These are phyloP conservation scores for Stegophylla sp. DNA, from an alignment of 2,888 invertebrate genomes.

Conservation along the genomic window DNA sequence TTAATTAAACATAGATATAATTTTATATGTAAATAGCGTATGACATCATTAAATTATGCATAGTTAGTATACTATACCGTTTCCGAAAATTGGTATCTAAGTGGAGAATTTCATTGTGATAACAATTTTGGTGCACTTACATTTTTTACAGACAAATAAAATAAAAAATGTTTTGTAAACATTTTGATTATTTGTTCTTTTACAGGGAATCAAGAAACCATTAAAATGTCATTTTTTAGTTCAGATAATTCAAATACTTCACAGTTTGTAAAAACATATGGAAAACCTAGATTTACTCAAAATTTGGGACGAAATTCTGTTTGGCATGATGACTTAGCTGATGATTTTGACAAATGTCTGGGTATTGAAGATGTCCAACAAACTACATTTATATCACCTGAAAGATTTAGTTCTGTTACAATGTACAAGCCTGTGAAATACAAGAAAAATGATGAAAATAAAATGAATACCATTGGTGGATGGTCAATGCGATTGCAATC, in stretches of 20 bases:
- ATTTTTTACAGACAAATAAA: too few species aligned
- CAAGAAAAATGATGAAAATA: not conserved
- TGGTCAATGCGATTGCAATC: constrained; percentile 41
- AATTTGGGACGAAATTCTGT: constrained; percentile 3
- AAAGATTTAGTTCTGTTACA: not conserved
- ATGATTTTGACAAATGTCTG: constrained; percentile 44
- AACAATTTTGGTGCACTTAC: too few species aligned
- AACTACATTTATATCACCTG: constrained; percentile 53
- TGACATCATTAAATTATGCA: too few species aligned
- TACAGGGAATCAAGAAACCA: not conserved
- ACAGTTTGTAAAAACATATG: constrained; percentile 42
- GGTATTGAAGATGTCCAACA: constrained; percentile 36
- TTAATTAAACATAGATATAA: too few species aligned
- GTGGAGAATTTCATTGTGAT: too few species aligned
- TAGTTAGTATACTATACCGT: too few species aligned
- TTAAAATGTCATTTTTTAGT: constrained; percentile 12
- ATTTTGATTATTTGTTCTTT: not conserved
- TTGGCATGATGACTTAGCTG: constrained; percentile 41
- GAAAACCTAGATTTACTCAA: constrained; percentile 46
- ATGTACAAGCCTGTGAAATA: not conserved
- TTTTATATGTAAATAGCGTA: too few species aligned
- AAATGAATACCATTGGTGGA: constrained; percentile 3
- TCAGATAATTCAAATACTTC: constrained; percentile 37
- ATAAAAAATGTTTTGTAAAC: too few species aligned
- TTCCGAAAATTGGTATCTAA: too few species aligned